phyloP scores from a whole-genome alignment of 1,140 invertebrate genomes.

The Papilio polytes region DNA sequence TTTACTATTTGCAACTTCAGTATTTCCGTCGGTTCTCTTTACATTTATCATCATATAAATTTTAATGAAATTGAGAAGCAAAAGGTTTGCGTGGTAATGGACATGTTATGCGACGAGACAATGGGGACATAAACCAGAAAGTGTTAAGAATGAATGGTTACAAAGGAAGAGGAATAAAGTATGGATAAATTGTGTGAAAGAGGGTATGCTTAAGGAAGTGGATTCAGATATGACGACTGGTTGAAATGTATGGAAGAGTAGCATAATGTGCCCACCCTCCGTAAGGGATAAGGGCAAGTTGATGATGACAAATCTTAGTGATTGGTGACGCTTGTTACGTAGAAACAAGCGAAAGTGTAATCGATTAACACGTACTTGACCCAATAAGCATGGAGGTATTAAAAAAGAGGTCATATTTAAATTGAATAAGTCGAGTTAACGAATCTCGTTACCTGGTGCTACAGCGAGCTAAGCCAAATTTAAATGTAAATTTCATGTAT shows the following conservation, averaged over 20 bases:
- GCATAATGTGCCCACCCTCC: no score
- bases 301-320: not conserved
- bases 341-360: slow-evolving; percentile 27
- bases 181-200: no score
- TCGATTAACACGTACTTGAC: slow-evolving; percentile 36
- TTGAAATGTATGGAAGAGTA: no score
- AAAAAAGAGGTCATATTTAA: slow-evolving; percentile 37
- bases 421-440: slow-evolving; percentile 20
- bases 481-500: slow-evolving; percentile 32
- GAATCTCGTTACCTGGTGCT: slow-evolving; percentile 21
- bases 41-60: not conserved
- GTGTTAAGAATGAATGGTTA: no score
- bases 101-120: no score
- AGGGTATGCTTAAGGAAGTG: no score
- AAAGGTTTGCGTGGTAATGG: no score
- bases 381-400: slow-evolving; percentile 10
- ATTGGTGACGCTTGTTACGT: not conserved
- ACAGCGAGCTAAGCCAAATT: slow-evolving; percentile 13
- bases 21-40: not conserved
- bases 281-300: no score
- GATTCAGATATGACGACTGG: no score
- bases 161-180: no score
- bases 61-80: no score
- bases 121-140: no score
- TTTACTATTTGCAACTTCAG: not conserved